These are phyloP conservation scores for Neopelma chrysocephalum DNA, from an alignment of 2,797 vertebrate species.

Conservation along the genomic window DNA sequence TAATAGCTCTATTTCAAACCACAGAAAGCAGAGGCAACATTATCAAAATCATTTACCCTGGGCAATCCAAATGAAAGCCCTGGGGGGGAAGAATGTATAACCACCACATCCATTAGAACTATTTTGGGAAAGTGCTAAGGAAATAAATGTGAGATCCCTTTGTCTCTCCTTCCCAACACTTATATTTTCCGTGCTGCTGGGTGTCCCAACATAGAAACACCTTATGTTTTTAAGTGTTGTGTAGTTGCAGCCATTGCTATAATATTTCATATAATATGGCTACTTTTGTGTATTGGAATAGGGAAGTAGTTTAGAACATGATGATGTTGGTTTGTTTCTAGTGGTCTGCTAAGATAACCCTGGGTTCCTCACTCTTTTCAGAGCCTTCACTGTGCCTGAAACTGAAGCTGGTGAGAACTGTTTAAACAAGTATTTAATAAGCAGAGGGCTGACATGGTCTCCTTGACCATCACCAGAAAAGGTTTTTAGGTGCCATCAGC, in stretches of 20 bases:
- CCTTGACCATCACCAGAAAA: background rate
- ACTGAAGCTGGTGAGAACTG: background rate
- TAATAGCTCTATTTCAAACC: conserved; percentile 21
- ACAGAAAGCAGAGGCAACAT: conserved; percentile 14
- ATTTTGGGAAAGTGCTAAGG: background rate
- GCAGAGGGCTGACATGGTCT: background rate
- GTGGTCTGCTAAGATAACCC: background rate
- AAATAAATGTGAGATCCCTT: background rate
- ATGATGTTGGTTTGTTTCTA: background rate
- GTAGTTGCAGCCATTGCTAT: background rate
- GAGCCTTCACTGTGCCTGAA: background rate
- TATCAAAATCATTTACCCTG: conserved; percentile 13
- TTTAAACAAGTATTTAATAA: background rate
- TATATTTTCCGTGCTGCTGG: background rate
- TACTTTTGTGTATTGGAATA: background rate
- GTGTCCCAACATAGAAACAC: background rate
- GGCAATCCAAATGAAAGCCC: background rate
- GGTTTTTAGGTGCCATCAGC: background rate
- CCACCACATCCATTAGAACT: background rate
- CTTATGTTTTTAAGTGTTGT: background rate
- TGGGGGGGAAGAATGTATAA: background rate
- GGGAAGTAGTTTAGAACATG: background rate
- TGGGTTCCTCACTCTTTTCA: background rate
- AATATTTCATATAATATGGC: background rate
- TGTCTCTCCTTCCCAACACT: background rate